Conservation (phyloP, 2,888 invertebrate species). For the Osmoderma eremita region DNA sequence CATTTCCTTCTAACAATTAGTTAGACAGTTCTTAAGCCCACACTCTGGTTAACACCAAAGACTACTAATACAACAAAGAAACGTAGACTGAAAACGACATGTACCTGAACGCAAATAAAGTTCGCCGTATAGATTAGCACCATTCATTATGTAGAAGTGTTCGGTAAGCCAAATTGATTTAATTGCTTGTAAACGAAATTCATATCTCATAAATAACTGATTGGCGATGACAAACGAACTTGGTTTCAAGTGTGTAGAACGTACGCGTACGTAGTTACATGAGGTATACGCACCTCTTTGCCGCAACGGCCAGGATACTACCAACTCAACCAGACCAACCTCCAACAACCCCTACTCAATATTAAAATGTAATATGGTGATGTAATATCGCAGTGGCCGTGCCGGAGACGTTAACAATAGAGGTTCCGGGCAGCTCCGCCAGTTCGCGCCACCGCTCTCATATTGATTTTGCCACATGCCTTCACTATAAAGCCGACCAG, state of each 20-base stretch:
- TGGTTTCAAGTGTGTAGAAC: conserved; percentile 32
- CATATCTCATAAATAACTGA: conserved; percentile 42
- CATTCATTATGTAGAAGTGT: conserved; percentile 31
- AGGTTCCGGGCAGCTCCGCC: conserved; percentile 60
- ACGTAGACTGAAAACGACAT: background rate
- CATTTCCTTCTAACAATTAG: too few relatives aligned
- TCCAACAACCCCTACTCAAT: conserved; percentile 43
- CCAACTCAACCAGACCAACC: conserved; percentile 34
- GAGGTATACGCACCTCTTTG: background rate
- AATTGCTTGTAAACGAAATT: conserved; percentile 40
- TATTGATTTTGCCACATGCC: conserved; percentile 60
- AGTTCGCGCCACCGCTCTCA: conserved; percentile 59
- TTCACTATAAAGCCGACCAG: conserved; percentile 55
- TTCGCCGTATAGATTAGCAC: conserved; percentile 4
- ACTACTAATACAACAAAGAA: too few relatives aligned
- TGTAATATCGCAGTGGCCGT: conserved; percentile 51
- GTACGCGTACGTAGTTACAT: background rate
- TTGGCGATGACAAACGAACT: conserved; percentile 33
- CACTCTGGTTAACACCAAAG: background rate
- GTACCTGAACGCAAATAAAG: background rate
- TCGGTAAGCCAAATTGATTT: conserved; percentile 34
- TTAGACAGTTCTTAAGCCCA: too few relatives aligned
- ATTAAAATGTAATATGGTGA: conserved; percentile 49
- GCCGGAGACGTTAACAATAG: conserved; percentile 57
- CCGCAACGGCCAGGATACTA: conserved; percentile 33